Evolutionary conservation across 2,888 invertebrate species (phyloP).

Genomic region (Nymphalis c-album): DNA sequence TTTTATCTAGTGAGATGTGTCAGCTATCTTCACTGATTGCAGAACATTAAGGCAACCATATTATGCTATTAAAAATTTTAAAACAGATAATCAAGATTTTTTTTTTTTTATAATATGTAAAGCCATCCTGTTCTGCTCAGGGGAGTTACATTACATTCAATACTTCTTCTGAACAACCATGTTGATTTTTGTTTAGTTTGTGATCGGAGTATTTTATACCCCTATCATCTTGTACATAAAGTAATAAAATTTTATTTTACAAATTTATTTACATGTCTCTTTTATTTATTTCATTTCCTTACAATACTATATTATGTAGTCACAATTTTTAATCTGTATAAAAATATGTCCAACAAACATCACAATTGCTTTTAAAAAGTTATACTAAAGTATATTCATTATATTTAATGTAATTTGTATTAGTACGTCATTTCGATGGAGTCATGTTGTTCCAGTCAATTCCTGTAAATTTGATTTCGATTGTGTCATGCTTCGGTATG

Average conservation of each 20-base stretch:
- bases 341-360: neutral
- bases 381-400: too few species aligned
- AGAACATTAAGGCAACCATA: slow-evolving; percentile 16
- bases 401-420: too few species aligned
- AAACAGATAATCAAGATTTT: neutral
- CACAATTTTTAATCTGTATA: neutral
- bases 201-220: slow-evolving; percentile 68
- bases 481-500: slow-evolving; percentile 81
- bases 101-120: neutral
- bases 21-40: slow-evolving; percentile 16
- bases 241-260: slow-evolving; percentile 78
- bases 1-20: slow-evolving; percentile 1
- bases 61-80: slow-evolving; percentile 1
- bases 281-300: slow-evolving; percentile 49
- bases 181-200: slow-evolving; percentile 62
- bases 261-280: slow-evolving; percentile 59
- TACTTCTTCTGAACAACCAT: slow-evolving; percentile 39
- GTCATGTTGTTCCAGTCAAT: slow-evolving; percentile 70
- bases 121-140: slow-evolving; percentile 34
- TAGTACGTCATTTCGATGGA: slow-evolving; percentile 41
- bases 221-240: slow-evolving; percentile 76
- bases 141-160: slow-evolving; percentile 19
- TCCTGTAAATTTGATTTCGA: slow-evolving; percentile 85
- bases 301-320: neutral
- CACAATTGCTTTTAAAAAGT: slow-evolving; percentile 2